Base-by-base conservation (phyloP, 2,797 vertebrate species). In the Percopsis omiscomaycus region DNA sequence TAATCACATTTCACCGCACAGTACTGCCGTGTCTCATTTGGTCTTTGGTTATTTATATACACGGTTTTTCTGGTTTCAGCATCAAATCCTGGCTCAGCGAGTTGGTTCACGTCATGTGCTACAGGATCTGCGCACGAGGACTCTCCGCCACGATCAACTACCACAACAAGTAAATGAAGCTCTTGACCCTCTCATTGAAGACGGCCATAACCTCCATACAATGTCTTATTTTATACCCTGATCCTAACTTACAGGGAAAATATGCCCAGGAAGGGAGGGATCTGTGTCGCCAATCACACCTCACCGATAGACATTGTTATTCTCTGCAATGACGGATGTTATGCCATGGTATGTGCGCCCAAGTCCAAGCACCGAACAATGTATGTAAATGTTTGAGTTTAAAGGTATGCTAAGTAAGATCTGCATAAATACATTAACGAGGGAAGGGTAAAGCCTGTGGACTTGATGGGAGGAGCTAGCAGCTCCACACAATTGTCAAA, bases 251-350 rank as follows among this genome's bases (percentile, higher is more conserved):
- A 14, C 91, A 99, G 97, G 88, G 93, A 97, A 84, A 96, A 98
- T 86, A 93, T 85, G 76, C 98, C 98, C 1, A 86, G 89, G 86
- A 98, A 96, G 77, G 98, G 98, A 83, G 96, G 97, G 42, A 96
- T 99, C 79, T 99, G 98, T 77, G 97, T 99, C 5, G 97, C 98
- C 83, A 99, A 99, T 85, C 98, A 99, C 80, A 99, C 98, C 0
- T 92, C 92, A 11, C 98, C 98, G 0, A 98, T 99, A 13, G 98
- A 99, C 63, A 91, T 97, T 0, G 91, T 99, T 68, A 98, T 99
- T 78, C 89, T 99, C 81, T 94, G 96, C 44, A 98, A 96, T 0
- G 96, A 99, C 54, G 93, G 95, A n/a, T 95, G 97, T 68, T 99
- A 98, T 14, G 95, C 98, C 4, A 99, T 99, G 97, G 97, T 98